Conservation (phyloP, 2,113 vertebrate genomes). For the Arothron firmamentum region DNA sequence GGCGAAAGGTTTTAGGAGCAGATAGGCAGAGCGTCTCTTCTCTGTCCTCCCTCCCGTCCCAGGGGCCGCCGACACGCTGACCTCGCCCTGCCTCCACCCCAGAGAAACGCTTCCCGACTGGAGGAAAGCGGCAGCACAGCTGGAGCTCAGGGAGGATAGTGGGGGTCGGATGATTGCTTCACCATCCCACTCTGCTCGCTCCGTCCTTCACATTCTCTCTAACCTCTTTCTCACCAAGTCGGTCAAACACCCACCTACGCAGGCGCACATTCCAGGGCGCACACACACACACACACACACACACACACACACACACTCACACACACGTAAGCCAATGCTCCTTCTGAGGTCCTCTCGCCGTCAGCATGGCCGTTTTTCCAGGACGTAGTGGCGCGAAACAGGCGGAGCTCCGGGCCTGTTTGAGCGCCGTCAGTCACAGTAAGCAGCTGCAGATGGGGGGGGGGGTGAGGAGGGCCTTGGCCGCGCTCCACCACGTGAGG, state of each 20-base stretch:
- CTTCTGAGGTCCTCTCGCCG: constrained; percentile 34
- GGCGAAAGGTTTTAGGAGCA: constrained; percentile 26
- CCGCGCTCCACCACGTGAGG: constrained; percentile 32
- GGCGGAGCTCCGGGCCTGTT: constrained; percentile 16
- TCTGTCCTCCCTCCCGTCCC: constrained; percentile 56
- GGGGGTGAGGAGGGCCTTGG: constrained; percentile 42
- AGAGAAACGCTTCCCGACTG: constrained; percentile 49
- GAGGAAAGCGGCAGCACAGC: constrained; percentile 48
- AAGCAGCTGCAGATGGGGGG: constrained; percentile 58
- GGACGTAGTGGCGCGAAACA: constrained; percentile 34
- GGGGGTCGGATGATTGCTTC: constrained; percentile 48
- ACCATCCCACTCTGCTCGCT: constrained; percentile 45
- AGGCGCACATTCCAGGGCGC: constrained; percentile 39
- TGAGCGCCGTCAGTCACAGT: constrained; percentile 53
- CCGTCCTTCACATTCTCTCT: constrained; percentile 40
- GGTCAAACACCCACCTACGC: constrained; percentile 44
- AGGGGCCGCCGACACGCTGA: constrained; percentile 57
- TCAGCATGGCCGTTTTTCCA: constrained; percentile 42
- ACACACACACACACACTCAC: constrained; percentile 7
- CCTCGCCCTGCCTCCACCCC: constrained; percentile 63
- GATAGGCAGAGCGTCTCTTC: constrained; percentile 27
- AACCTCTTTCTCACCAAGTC: constrained; percentile 34
- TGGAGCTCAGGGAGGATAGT: constrained; percentile 24
- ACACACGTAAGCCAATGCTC: constrained; percentile 5
- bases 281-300: constrained; percentile 14